phyloP scores from a whole-genome alignment of 2,113 vertebrate genomes.

The Cyprinodon brontotheroides region DNA sequence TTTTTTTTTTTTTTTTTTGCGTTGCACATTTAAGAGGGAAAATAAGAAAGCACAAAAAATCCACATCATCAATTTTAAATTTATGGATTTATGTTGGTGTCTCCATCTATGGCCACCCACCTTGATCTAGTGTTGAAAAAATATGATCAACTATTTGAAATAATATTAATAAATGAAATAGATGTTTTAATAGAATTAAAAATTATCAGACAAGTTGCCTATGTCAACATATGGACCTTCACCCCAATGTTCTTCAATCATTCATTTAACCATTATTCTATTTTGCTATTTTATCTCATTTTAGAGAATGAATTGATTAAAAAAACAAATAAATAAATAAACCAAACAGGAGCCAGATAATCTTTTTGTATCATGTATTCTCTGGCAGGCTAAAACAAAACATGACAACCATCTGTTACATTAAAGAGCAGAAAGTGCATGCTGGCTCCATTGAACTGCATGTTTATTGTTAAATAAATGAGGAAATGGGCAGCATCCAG shows the following conservation, averaged over 20 bases:
- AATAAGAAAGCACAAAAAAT: background rate
- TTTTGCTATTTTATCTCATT: background rate
- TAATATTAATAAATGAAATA: background rate
- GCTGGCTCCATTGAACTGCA: conserved; percentile 18
- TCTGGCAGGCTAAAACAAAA: background rate
- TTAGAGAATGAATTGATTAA: background rate
- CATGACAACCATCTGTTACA: conserved; percentile 1
- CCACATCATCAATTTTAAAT: background rate
- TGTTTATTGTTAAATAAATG: conserved; percentile 20
- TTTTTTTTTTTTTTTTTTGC: background rate
- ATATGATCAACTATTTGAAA: conserved; percentile 32
- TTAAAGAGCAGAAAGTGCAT: conserved; percentile 14
- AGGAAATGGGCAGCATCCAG: conserved; percentile 32
- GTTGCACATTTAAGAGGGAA: background rate
- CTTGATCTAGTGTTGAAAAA: conserved; percentile 25
- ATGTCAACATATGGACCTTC: background rate
- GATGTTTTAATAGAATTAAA: conserved; percentile 7
- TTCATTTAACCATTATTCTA: background rate
- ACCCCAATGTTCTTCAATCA: background rate
- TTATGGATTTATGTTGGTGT: conserved; percentile 16
- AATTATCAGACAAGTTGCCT: conserved; percentile 18
- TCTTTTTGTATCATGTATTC: conserved; percentile 3
- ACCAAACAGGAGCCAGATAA: background rate
- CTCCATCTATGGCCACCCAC: conserved; percentile 2
- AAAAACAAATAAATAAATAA: background rate